Base-by-base conservation (phyloP, 2,888 invertebrate species). In the Protophormia terraenovae region DNA sequence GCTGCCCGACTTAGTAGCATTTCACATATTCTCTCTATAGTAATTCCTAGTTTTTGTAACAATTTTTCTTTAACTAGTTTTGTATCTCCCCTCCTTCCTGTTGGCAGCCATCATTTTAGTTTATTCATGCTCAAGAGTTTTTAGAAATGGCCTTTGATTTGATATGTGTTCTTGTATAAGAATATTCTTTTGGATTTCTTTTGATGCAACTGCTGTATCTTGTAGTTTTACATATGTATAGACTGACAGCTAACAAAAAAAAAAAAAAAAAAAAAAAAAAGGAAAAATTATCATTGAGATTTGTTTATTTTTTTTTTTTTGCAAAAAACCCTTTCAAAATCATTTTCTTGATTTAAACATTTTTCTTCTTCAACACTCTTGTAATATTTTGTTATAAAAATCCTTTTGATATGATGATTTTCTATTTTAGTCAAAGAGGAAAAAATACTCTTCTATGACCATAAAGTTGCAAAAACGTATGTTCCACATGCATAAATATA, bases 341-440 rank as follows among this genome's bases (percentile, higher is more conserved):
- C 8, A 47, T 24, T 45, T 58, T 58, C 41, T 35, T 58, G 32
- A 67, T 77, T 58, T 16, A n/a, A 6, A 41, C 12, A 55, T 66
- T 12, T 4, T 7, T 55, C 38, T 45, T 45, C 41, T 47, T 72
- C 29, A 16, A 12, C 22, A n/a, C 53, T 41, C n/a, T 47, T 64
- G 16, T 19, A 38, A 38, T 29, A 76, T 76, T 69, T 47, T 58
- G 50, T 50, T 71, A 71, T n/a, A 29, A 60, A 53, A 71, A 62
- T 78, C 62, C 78, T 50, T 78, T 78, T 78, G 77, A 78, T 69
- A 78, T 78, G 77, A 60, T 60, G 69, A 78, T 78, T 69, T 60
- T 38, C 19, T 19, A 5, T 29, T 29, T 22, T 8, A 62, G 3
- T 60, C 35, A 69, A 35, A 69, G n/a, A n/a, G 58, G 29, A 22